Evolutionary conservation across 2,888 invertebrate genomes (phyloP).

Genomic region (Meandrusa payeni): DNA sequence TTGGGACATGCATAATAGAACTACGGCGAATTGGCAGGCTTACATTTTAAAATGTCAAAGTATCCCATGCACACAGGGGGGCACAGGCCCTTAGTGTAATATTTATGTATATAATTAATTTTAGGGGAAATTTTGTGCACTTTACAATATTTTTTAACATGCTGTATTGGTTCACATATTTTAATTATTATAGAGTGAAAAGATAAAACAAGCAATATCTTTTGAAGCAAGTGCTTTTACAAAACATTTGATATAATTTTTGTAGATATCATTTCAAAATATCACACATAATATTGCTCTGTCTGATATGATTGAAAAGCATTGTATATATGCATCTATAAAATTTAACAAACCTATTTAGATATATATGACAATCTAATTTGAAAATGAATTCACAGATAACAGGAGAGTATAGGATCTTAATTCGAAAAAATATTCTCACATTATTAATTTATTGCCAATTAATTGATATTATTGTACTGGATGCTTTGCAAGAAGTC

Average conservation of each 20-base stretch:
- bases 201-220: conserved; percentile 10
- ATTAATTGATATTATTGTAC: conserved; percentile 20
- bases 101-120: too few species aligned
- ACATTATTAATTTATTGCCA: conserved; percentile 8
- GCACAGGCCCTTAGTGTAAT: too few species aligned
- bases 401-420: too few species aligned
- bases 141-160: conserved; percentile 40
- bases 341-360: conserved; percentile 30
- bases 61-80: too few species aligned
- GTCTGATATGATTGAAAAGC: conserved; percentile 22
- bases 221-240: neutral
- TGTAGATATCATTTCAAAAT: neutral
- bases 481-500: conserved; percentile 19
- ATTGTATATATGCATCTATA: conserved; percentile 31
- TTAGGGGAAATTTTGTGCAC: too few species aligned
- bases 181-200: conserved; percentile 1
- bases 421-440: too few species aligned
- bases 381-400: neutral
- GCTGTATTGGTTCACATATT: too few species aligned
- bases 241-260: too few species aligned
- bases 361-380: conserved; percentile 14
- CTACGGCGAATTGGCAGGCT: too few species aligned
- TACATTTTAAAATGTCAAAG: too few species aligned
- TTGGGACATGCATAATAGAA: too few species aligned
- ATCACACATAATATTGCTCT: neutral